Base-by-base conservation (phyloP, 2,888 invertebrate species). In the Acanthosepion pharaonis region DNA sequence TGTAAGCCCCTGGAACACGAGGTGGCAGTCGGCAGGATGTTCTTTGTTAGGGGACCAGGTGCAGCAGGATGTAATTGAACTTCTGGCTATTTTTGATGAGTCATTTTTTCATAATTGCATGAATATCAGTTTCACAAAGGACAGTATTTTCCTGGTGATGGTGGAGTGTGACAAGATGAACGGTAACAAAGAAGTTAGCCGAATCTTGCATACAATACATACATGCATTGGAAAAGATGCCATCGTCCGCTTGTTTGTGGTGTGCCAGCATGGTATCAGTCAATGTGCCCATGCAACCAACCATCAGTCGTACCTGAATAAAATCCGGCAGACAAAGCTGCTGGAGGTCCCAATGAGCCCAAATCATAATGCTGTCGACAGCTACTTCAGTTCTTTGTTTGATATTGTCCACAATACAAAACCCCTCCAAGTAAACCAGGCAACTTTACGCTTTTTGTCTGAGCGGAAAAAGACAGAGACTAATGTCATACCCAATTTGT, bases 81-180 rank as follows among this genome's bases (percentile, higher is more conserved):
- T 93, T 20, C 8, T 93, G 53, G 93, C 93, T 51, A 28, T 53
- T 11, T 93, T 53, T 18, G 93, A 93, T 3, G 93, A 93, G 53
- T 93, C 93, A n/a, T 93, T 93, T 53, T 93, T 93, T 28, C 93
- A 93, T 51, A 49, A 93, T 93, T 93, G 93, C 28, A 93, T 93
- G 93, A 51, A 93, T 8, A 49, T 93, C n/a, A 49, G 51, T 8
- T 93, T 93, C 53, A 93, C 93, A n/a, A 93, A 93, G 53, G 53
- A 93, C 93, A 93, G 93, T n/a, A 53, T 93, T 51, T 93, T 93
- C 51, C 48, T 93, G 25, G n/a, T 93, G 51, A 93, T 93, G 93
- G 51, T 93, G 18, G 93, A 93, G 28, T 93, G 93, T 25, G 51
- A 93, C 51, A 49, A 53, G 28, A n/a, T 53, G 5, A 93, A 25